Evolutionary conservation across 2,113 vertebrate genomes (phyloP).

Genomic region (Acrocephalus kingi): DNA sequence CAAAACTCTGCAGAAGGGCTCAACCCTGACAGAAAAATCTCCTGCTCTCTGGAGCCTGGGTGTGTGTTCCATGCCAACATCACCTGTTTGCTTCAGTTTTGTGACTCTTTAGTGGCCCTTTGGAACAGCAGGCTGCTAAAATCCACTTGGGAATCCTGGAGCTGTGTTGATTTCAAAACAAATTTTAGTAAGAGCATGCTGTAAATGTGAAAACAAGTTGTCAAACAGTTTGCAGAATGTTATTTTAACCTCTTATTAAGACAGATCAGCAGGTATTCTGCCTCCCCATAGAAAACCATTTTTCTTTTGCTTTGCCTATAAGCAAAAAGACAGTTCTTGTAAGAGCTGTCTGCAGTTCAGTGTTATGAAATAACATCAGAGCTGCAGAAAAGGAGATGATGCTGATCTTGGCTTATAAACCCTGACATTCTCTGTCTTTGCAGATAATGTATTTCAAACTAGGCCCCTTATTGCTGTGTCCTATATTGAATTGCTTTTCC

Average conservation of each 20-base stretch:
- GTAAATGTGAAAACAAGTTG: background rate
- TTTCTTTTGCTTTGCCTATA: background rate
- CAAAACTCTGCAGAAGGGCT: background rate
- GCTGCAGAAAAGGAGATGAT: constrained; percentile 34
- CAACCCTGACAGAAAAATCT: background rate
- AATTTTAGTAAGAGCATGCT: background rate
- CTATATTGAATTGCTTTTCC: constrained; percentile 44
- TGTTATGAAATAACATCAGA: background rate
- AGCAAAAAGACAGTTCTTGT: background rate
- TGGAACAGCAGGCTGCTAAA: background rate
- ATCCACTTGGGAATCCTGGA: background rate
- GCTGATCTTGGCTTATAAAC: constrained; percentile 44
- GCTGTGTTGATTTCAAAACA: background rate
- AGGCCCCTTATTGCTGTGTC: background rate
- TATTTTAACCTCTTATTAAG: background rate
- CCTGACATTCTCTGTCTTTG: constrained; percentile 44
- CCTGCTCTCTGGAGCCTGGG: background rate
- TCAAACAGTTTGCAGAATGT: background rate
- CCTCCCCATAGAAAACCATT: background rate
- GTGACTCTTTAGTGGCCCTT: background rate
- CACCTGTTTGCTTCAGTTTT: background rate
- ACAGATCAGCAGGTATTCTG: background rate
- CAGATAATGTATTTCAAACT: constrained; percentile 46
- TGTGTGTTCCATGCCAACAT: rapidly evolving
- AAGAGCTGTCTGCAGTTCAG: background rate